Evolutionary conservation across 2,113 vertebrate genomes (phyloP).

Genomic region (Alligator sinensis): DNA sequence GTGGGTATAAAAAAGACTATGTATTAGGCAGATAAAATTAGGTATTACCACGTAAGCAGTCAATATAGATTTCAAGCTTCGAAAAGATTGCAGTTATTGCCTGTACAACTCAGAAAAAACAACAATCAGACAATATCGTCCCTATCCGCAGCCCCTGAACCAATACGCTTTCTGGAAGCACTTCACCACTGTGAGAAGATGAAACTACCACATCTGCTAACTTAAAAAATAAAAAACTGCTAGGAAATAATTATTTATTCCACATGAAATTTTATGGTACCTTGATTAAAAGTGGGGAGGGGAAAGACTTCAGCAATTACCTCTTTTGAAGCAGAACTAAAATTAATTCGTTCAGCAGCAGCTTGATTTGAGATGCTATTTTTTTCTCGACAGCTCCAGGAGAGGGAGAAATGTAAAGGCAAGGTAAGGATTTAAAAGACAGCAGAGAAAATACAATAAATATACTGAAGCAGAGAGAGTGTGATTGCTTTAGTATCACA

Average conservation of each 20-base stretch:
- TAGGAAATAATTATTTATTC: neutral
- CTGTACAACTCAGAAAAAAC: neutral
- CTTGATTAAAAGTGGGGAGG: neutral
- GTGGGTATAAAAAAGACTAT: neutral
- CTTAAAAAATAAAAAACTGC: neutral
- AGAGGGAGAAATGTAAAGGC: neutral
- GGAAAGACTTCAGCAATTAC: neutral
- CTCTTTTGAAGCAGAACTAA: neutral
- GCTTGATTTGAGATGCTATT: neutral
- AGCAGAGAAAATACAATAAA: neutral
- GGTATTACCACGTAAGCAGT: neutral
- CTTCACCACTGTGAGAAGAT: neutral
- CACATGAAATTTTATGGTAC: neutral
- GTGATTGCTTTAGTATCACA: neutral
- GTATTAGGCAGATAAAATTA: neutral
- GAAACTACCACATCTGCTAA: neutral
- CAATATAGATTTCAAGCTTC: neutral
- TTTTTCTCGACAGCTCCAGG: neutral
- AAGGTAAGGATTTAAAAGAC: neutral
- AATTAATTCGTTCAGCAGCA: neutral
- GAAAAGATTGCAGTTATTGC: neutral
- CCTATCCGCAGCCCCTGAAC: too few species aligned
- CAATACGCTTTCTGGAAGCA: neutral
- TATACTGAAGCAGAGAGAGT: neutral
- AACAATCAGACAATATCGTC: neutral